Evolutionary conservation across 2,888 invertebrate species (phyloP).

Genomic region (Amphipoea lucens): DNA sequence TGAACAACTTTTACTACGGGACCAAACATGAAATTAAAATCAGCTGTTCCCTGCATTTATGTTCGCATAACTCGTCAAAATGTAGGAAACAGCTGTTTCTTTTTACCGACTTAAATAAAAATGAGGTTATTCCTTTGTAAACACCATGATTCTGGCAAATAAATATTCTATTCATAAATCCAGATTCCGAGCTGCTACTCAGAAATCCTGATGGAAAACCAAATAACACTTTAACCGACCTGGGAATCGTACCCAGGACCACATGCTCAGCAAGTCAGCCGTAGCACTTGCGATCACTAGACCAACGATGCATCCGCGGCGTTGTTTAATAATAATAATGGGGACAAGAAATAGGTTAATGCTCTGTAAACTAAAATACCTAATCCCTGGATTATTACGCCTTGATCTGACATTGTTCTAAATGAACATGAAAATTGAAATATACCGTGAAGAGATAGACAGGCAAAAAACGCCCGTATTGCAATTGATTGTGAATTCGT

Average conservation of each 20-base stretch:
- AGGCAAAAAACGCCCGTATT: slow-evolving; percentile 36
- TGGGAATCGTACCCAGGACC: background rate
- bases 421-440: slow-evolving; percentile 15
- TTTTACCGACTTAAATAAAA: no score
- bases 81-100: no score
- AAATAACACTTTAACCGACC: background rate
- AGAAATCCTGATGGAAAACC: background rate
- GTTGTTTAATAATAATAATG: background rate
- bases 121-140: no score
- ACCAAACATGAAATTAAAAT: no score
- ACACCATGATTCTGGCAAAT: no score
- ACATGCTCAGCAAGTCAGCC: background rate
- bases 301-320: background rate
- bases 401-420: slow-evolving; percentile 14
- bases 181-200: background rate
- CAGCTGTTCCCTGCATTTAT: no score
- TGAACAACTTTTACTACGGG: no score
- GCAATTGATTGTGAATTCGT: slow-evolving; percentile 46
- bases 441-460: slow-evolving; percentile 31
- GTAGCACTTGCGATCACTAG: background rate
- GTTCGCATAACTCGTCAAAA: no score
- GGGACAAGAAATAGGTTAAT: slow-evolving; percentile 43
- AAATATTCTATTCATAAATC: no score
- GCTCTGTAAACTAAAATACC: slow-evolving; percentile 23
- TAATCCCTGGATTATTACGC: slow-evolving; percentile 20